Evolutionary conservation across 2,888 invertebrate genomes (phyloP).

Genomic region (Cephus runcator): DNA sequence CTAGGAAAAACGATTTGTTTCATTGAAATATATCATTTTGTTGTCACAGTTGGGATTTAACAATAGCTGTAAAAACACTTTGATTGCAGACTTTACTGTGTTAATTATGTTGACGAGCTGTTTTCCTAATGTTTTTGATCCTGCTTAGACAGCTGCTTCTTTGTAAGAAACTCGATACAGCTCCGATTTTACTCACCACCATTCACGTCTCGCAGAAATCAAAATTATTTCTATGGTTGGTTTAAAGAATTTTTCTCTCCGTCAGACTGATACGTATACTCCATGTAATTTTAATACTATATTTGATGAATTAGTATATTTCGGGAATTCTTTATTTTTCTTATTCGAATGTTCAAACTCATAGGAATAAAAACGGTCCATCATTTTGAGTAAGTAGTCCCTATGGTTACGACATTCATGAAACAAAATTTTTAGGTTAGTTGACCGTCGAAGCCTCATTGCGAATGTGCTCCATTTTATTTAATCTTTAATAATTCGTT

Average conservation of each 20-base stretch:
- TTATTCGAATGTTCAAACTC: background rate
- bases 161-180: background rate
- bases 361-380: constrained; percentile 13
- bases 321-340: background rate
- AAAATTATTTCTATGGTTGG: background rate
- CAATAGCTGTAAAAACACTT: background rate
- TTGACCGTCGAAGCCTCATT: constrained; percentile 14
- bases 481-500: background rate
- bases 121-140: background rate
- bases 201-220: background rate
- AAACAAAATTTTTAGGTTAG: constrained; percentile 41
- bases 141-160: background rate
- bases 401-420: constrained; percentile 26
- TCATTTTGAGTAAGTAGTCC: constrained; percentile 31
- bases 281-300: background rate
- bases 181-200: background rate
- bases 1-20: background rate
- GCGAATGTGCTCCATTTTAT: constrained; percentile 19
- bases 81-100: background rate
- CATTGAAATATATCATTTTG: background rate
- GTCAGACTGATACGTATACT: background rate
- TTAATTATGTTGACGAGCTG: background rate
- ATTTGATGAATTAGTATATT: background rate
- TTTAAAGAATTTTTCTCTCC: background rate
- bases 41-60: background rate